phyloP scores from a whole-genome alignment of 2,797 vertebrate species.

The Triplophysa yarkandensis region DNA sequence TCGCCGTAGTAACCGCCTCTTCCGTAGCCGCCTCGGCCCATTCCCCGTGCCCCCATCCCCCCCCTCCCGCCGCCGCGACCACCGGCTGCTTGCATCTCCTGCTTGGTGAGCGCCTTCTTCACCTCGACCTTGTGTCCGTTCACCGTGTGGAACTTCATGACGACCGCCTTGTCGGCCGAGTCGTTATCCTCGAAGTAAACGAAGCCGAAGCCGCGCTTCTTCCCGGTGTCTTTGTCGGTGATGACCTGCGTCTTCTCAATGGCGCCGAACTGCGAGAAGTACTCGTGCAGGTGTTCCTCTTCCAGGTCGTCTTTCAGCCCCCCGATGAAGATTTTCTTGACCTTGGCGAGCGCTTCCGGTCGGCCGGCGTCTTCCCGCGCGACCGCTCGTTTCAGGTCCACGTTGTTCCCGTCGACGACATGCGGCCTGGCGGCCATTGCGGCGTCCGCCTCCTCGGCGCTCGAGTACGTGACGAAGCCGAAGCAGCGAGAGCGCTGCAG shows the following conservation, averaged over 20 bases:
- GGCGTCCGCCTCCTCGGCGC: constrained; percentile 82
- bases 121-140: constrained; percentile 85
- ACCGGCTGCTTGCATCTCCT: constrained; percentile 79
- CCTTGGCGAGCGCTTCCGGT: constrained; percentile 83
- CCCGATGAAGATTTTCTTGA: constrained; percentile 86
- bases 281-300: constrained; percentile 79
- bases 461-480: constrained; percentile 85
- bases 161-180: constrained; percentile 83
- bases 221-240: constrained; percentile 83
- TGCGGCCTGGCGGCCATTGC: constrained; percentile 85
- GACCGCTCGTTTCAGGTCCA: constrained; percentile 85
- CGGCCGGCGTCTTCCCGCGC: constrained; percentile 83
- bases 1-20: constrained; percentile 60
- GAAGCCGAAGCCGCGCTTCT: constrained; percentile 86
- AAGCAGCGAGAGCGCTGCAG: constrained; percentile 85
- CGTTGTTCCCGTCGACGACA: constrained; percentile 82
- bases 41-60: constrained; percentile 66
- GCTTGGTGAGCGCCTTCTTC: constrained; percentile 83
- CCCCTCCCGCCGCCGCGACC: constrained; percentile 71
- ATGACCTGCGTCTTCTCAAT: constrained; percentile 86
- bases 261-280: constrained; percentile 82
- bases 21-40: constrained; percentile 69
- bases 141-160: constrained; percentile 84
- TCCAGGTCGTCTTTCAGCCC: constrained; percentile 82
- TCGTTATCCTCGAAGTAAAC: constrained; percentile 84